Percentiles rank a stretch among this genome's conserved stretches.
Conservation (phyloP, 2,888 invertebrate species). For the Xanthia icteritia region DNA sequence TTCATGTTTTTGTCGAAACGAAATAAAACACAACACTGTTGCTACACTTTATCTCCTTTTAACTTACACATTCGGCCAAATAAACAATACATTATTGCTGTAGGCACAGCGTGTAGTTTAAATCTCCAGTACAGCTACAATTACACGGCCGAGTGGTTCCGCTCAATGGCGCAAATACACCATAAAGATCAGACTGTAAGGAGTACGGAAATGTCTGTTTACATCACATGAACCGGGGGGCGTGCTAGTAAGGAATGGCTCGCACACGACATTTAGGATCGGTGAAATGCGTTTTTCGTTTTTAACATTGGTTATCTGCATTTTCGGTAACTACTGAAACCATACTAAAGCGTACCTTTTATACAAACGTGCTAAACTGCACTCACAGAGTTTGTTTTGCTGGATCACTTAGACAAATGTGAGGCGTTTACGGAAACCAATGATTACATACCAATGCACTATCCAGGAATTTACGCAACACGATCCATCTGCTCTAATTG, state of each 20-base stretch:
- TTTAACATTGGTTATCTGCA: not conserved
- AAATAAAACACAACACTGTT: not conserved
- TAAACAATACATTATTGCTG: slow-evolving; percentile 44
- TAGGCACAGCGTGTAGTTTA: slow-evolving; percentile 45
- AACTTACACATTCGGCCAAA: slow-evolving; percentile 29
- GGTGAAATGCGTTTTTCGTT: not conserved
- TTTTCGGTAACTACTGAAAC: not conserved
- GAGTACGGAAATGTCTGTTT: slow-evolving; percentile 71
- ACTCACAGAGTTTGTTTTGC: not conserved
- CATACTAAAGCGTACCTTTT: not conserved
- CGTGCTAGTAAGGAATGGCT: slow-evolving; percentile 39
- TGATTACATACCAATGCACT: not conserved
- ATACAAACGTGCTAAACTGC: not conserved
- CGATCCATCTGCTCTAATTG: not conserved
- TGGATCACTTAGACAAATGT: not conserved
- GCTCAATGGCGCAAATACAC: slow-evolving; percentile 64
- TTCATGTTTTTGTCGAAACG: not conserved
- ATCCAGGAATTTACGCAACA: no score
- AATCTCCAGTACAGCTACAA: slow-evolving; percentile 59
- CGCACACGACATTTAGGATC: slow-evolving; percentile 6
- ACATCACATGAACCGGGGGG: slow-evolving; percentile 66
- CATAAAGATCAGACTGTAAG: slow-evolving; percentile 69
- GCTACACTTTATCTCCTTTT: slow-evolving; percentile 11
- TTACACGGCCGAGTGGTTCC: slow-evolving; percentile 61
- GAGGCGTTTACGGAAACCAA: no score